A percentile compares a stretch with the other conserved stretches of the same genome.
phyloP scores from a whole-genome alignment of 2,888 invertebrate genomes.

The Furcula furcula region DNA sequence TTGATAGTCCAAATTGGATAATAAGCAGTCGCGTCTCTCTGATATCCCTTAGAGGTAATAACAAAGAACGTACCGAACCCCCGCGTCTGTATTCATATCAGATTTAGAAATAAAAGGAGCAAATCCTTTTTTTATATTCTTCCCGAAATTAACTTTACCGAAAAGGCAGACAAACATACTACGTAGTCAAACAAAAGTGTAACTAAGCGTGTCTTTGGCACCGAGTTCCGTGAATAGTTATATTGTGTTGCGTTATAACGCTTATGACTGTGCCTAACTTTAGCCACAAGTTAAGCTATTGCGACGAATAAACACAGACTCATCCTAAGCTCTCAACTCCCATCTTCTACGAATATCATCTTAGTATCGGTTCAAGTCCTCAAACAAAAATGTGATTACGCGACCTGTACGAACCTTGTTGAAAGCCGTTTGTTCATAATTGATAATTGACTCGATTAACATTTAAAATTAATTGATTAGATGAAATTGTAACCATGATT shows the following conservation, averaged over 20 bases:
- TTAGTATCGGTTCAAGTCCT: too few species aligned
- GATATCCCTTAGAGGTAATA: slow-evolving; percentile 7
- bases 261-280: slow-evolving; percentile 14
- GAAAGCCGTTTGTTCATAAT: too few species aligned
- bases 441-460: too few species aligned
- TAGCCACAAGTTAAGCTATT: slow-evolving; percentile 24
- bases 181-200: slow-evolving; percentile 14
- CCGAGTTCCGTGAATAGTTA: slow-evolving; percentile 17
- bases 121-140: slow-evolving; percentile 11
- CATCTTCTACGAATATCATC: too few species aligned
- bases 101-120: slow-evolving; percentile 14
- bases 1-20: background rate
- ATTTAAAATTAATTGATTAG: too few species aligned
- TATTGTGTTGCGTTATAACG: slow-evolving; percentile 20
- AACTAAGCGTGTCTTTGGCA: slow-evolving; percentile 22
- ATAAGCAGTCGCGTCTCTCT: too few species aligned
- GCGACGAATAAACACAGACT: slow-evolving; percentile 22
- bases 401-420: too few species aligned
- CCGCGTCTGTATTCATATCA: slow-evolving; percentile 13
- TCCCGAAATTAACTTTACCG: slow-evolving; percentile 18
- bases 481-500: too few species aligned
- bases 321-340: too few species aligned
- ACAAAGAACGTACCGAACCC: slow-evolving; percentile 11
- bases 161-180: slow-evolving; percentile 19
- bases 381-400: too few species aligned